These are phyloP conservation scores for Phrynocephalus forsythii DNA, from an alignment of 2,797 vertebrate species.

Conservation along the genomic window DNA sequence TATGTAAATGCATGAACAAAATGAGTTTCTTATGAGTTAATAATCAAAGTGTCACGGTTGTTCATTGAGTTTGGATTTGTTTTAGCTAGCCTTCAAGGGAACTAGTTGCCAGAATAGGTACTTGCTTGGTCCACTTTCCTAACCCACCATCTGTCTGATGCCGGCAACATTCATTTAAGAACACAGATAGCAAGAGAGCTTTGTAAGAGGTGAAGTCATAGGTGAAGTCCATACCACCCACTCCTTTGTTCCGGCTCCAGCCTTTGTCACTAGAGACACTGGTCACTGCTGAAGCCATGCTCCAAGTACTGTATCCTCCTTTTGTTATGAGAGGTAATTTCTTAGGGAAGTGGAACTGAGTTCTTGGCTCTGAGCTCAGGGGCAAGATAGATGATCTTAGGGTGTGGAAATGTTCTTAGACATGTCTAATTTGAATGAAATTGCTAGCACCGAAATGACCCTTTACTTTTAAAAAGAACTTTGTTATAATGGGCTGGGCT, in stretches of 20 bases:
- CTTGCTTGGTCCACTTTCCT: background rate
- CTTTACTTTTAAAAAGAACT: background rate
- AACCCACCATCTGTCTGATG: background rate
- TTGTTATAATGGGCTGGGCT: background rate
- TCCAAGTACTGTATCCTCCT: background rate
- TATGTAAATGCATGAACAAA: background rate
- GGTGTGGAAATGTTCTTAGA: background rate
- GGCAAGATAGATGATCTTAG: background rate
- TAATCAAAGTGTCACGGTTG: background rate
- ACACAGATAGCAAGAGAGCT: background rate
- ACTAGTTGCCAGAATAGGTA: background rate
- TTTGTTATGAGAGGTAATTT: background rate
- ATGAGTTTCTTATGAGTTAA: background rate
- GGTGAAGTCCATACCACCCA: background rate
- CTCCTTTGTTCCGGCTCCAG: slow-evolving; percentile 21
- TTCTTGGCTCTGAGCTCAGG: background rate
- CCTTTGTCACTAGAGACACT: background rate
- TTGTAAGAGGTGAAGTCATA: background rate
- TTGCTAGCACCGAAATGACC: background rate
- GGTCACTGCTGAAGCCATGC: background rate
- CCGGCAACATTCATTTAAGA: too few species aligned
- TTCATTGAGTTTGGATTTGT: background rate
- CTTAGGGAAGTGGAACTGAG: background rate
- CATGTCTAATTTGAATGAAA: background rate
- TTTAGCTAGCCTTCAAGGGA: background rate